Base-by-base conservation (phyloP, 1,140 invertebrate genomes). In the Pseudomyrmex dendroicus region DNA sequence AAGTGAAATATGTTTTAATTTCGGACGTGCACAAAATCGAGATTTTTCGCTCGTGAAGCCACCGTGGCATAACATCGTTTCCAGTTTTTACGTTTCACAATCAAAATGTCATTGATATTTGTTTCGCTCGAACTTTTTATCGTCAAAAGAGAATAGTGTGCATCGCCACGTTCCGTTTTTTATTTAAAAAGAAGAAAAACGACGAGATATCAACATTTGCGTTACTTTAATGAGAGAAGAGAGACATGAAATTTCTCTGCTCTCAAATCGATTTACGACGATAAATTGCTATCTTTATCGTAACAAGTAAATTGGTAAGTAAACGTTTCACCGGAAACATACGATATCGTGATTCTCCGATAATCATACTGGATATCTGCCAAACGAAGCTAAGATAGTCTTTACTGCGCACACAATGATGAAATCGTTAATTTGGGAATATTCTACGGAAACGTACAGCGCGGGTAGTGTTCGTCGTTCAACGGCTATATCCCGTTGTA, bases 1-100 rank as follows among this genome's bases (percentile, higher is more conserved):
- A 78, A 78, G 64, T 78, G 76, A 78, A 78, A 78, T 50, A 70
- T 12, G 76, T 78, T 78, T 78, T 59, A 78, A 78, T 70, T 68
- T 70, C 52, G 48, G 1, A 48, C 61, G 25, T 48, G 8, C n/a
- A 22, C 46, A 52, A 66, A 54, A 76, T 12, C 22, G 35, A 54
- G 35, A 67, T 52, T 46, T 17, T 67, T 35, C 50, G 73, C 44
- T 52, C 13, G 25, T 17, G 35, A 44, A 46, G 12, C 61, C 50
- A 25, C 61, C 20, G 2, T 2, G 17, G 20, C 20, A 25, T 61
- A 0, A n/a, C 5, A 12, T 46, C 22, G 22, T 50, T 61, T 22
- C 3, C 17, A 64, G 35, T 63, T 64, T 17, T 13, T 54, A 9
- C 13, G 50, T 17, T 63, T 63, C 17, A 61, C 10, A 35, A 35